Base-by-base conservation (phyloP, 2,888 invertebrate species). In the Chalcosyrphus nemorum region DNA sequence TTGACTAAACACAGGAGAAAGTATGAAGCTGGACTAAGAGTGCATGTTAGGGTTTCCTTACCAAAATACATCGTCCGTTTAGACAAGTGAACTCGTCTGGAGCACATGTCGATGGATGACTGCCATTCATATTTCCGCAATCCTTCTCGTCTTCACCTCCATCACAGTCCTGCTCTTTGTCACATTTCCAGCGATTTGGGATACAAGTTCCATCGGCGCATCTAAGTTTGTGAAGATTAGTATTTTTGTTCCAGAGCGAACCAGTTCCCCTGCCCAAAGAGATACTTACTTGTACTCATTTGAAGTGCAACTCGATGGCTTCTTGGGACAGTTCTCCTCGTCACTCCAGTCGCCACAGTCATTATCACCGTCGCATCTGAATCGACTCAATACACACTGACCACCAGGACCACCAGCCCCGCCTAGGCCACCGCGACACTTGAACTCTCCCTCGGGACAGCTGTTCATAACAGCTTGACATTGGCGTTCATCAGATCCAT, bases 281-380 rank as follows among this genome's bases (percentile, higher is more conserved):
- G n/a, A 7, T 21, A 88, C 91, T 90, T 91, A 95, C 95, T 94
- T 95, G 89, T 94, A 96, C 89, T 96, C 95, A 84, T 94, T 95
- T 3, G 93, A 91, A 43, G 93, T 94, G 88, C 96, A 96, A 86
- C 93, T 94, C 0, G 94, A 94, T 0, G 93, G 93, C 86, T 93
- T 92, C 88, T 93, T 93, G 0, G 94, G 94, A 88, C 97, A 97
- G 82, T 95, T 94, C 88, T 95, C 95, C 89, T 97, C 97, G 88
- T 97, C 97, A 66, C 96, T 96, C 94, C 96, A 96, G 89, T 97
- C 97, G 0, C 95, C 96, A 88, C 97, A 97, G 89, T 97, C 97
- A 88, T 96, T 95, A 88, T 97, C 96, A 0, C 96, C 95, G 87
- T 97, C 97, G 89, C 97, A 97, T 82, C 94, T 94, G 89, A 95